These are phyloP conservation scores for Griposia aprilina DNA, from an alignment of 2,888 invertebrate genomes.

Conservation along the genomic window DNA sequence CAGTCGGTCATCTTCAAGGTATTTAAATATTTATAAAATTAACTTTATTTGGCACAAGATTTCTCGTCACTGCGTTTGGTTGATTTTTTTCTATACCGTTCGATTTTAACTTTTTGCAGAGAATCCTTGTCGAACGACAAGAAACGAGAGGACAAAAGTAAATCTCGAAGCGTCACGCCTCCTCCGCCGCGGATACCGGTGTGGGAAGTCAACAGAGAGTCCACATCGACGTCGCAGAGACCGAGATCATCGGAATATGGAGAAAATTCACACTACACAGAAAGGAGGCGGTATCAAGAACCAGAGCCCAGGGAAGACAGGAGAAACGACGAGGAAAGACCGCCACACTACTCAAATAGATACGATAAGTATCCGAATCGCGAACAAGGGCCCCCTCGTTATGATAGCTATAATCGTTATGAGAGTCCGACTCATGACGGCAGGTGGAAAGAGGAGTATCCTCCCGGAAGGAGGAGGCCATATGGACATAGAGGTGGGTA, in stretches of 20 bases:
- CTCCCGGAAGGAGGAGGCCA: conserved; percentile 72
- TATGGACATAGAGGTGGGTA: conserved; percentile 76
- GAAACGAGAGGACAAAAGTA: conserved; percentile 70
- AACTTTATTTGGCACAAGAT: background rate
- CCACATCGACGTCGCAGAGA: conserved; percentile 68
- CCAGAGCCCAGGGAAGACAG: conserved; percentile 64
- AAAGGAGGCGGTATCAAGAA: conserved; percentile 69
- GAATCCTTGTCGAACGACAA: conserved; percentile 78
- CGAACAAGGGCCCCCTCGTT: conserved; percentile 53
- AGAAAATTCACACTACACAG: conserved; percentile 66
- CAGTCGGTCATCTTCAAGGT: conserved; percentile 85
- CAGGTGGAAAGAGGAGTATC: conserved; percentile 73
- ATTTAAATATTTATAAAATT: conserved; percentile 34
- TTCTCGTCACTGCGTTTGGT: background rate
- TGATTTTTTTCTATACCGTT: background rate
- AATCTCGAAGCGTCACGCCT: conserved; percentile 77
- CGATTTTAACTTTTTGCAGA: conserved; percentile 67
- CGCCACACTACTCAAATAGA: conserved; percentile 66
- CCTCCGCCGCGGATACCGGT: conserved; percentile 81
- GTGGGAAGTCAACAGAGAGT: conserved; percentile 76
- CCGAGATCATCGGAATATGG: conserved; percentile 67
- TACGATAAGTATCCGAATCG: conserved; percentile 71
- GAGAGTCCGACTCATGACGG: conserved; percentile 65
- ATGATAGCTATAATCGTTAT: conserved; percentile 58
- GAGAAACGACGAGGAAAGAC: conserved; percentile 66